A percentile compares a stretch with the other conserved stretches of the same genome.
These are phyloP conservation scores for Zele albiditarsus DNA, from an alignment of 2,888 invertebrate species.

Conservation along the genomic window DNA sequence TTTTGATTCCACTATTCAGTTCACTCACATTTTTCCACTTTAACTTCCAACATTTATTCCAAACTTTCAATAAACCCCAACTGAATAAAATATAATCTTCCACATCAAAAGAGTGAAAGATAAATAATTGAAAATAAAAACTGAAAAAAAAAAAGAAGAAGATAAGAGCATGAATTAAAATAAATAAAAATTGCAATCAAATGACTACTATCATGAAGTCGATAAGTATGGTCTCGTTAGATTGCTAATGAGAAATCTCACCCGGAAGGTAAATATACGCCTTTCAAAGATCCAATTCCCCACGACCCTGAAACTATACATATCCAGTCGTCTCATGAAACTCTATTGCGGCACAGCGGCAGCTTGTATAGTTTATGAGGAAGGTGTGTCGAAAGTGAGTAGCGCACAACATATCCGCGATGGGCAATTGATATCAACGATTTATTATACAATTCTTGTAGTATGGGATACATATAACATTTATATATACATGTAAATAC, in stretches of 20 bases:
- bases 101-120: background rate
- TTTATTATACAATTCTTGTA: slow-evolving; percentile 9
- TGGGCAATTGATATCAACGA: slow-evolving; percentile 48
- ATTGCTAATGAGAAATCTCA: slow-evolving; percentile 37
- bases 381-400: slow-evolving; percentile 48
- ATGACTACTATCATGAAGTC: background rate
- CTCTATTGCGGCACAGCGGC: slow-evolving; percentile 25
- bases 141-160: background rate
- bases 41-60: background rate
- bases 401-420: slow-evolving; percentile 37
- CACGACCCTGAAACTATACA: slow-evolving; percentile 24
- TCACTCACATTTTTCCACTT: too few relatives aligned
- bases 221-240: slow-evolving; percentile 21
- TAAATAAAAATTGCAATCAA: slow-evolving; percentile 19
- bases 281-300: slow-evolving; percentile 21
- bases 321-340: slow-evolving; percentile 12
- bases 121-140: background rate
- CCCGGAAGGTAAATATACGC: slow-evolving; percentile 40
- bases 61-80: background rate
- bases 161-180: background rate
- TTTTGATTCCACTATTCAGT: too few relatives aligned
- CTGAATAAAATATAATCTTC: slow-evolving; percentile 7
- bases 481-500: background rate
- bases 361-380: slow-evolving; percentile 41
- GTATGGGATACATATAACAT: background rate